Base-by-base conservation (phyloP, 2,797 vertebrate species). In the Pipistrellus kuhlii region DNA sequence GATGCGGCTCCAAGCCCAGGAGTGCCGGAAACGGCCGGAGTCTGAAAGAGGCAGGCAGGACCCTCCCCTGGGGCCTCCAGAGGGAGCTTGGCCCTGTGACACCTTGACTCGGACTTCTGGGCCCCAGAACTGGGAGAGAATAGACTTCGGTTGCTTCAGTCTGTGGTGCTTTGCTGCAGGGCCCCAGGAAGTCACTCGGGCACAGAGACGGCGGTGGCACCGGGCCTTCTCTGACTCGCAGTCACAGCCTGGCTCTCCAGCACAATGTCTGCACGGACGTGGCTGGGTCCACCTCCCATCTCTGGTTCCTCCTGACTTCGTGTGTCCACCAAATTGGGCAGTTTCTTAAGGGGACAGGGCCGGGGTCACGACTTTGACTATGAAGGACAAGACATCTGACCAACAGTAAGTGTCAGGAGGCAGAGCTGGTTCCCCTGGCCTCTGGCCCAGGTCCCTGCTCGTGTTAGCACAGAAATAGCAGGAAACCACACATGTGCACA, bases 331-430 rank as follows among this genome's bases (percentile, higher is more conserved):
- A 73, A 75, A 75, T 32, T 30, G 35, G 38, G 73, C 46, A 12
- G 13, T 53, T 78, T 68, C 73, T 68, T 78, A n/a, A 55, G 62
- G 44, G 87, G 86, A 35, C 21, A 18, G 38, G 30, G 21, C 6
- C 0, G 3, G 30, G 77, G n/a, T 11, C 77, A 48, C 11, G 88
- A 41, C 53, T 18, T 51, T 38, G 53, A 88, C 53, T 53, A 32
- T 30, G 57, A 53, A 80, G 53, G 81, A 3, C 71, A 94, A 93
- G 69, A 32, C 62, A 48, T 14, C 8, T 4, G 21, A 57, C 3
- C 0, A 35, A 20, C 35, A 3, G 17, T 55, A 46, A 1, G 9
- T 1, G 32, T 1, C 46, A 64, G 23, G 2, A 11, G 8, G 35
- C 64, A 44, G 48, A 82, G 68, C 8, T 1, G 13, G 27, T 5